Base-by-base conservation (phyloP, 2,797 vertebrate species). In the Schizopygopsis malacanthus region DNA sequence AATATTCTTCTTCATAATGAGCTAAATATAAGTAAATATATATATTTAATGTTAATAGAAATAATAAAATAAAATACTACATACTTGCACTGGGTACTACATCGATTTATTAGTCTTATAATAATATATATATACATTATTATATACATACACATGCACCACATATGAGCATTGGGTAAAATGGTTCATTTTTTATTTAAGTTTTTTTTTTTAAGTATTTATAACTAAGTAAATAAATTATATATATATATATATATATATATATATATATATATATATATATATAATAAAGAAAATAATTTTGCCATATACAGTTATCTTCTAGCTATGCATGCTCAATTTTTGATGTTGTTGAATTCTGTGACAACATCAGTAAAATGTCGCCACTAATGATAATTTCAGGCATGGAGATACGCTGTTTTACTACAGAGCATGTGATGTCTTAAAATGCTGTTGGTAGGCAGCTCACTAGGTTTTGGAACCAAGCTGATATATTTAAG, bases 391-490 rank as follows among this genome's bases (percentile, higher is more conserved):
- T 10, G 2, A 15, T 18, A 18, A 28, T 50, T 28, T 73, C 7
- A 28, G 43, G 8, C 4, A 18, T 73, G 15, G 50, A 50, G 8
- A 33, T 11, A 18, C 4, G 52, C 43, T 67, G 56, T 80, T 22
- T 18, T 61, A 70, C 20, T 20, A 47, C 84, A 87, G 72, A 37
- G 56, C 37, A 25, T n/a, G 73, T 3, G 70, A 47, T 47, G 39
- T 18, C 82, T 86, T 50, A 28, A 47, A 79, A 76, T 39, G 22
- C 7, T 16, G 15, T 33, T 20, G 10, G 3, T 67, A 47, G 33
- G 65, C 79, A 56, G 50, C 50, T n/a, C 13, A 4, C 25, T 28
- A 20, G 6, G 67, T n/a, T 82, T 72, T 33, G 25, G 2, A 56
- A 71, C 50, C n/a, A 18, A 82, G 16, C 52, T 25, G 15, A 33